These are phyloP conservation scores for Theristus sp. DNA, from an alignment of 2,888 invertebrate genomes.

Conservation along the genomic window DNA sequence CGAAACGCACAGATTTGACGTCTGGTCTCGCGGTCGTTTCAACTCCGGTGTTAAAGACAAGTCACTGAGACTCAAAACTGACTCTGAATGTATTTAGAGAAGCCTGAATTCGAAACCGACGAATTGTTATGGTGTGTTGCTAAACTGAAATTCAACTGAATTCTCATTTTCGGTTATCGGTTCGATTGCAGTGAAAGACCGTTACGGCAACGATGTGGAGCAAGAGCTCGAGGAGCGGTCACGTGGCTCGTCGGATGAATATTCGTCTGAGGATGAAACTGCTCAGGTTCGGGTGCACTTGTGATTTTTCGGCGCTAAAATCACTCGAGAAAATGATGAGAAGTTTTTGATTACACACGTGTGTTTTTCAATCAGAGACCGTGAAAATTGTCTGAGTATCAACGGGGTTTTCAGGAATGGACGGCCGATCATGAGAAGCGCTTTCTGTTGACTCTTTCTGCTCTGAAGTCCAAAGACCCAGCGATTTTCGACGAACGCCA, in stretches of 20 bases:
- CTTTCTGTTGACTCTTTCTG: constrained; percentile 65
- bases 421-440: constrained; percentile 55
- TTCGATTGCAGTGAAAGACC: constrained; percentile 47
- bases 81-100: no score
- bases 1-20: neutral
- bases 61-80: no score
- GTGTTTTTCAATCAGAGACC: no score
- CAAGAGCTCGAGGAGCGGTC: constrained; percentile 34
- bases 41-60: no score
- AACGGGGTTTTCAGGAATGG: constrained; percentile 41
- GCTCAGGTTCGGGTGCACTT: neutral
- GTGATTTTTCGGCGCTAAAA: no score
- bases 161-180: neutral
- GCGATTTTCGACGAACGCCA: constrained; percentile 60
- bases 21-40: neutral
- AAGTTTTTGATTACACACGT: no score
- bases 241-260: no score
- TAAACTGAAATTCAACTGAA: no score
- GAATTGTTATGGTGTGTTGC: no score
- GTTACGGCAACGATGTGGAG: constrained; percentile 45
- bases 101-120: neutral
- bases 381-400: no score
- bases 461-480: constrained; percentile 69
- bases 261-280: constrained; percentile 34
- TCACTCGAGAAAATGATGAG: no score